These are phyloP conservation scores for Tholera decimalis DNA, from an alignment of 2,888 invertebrate species.

Conservation along the genomic window DNA sequence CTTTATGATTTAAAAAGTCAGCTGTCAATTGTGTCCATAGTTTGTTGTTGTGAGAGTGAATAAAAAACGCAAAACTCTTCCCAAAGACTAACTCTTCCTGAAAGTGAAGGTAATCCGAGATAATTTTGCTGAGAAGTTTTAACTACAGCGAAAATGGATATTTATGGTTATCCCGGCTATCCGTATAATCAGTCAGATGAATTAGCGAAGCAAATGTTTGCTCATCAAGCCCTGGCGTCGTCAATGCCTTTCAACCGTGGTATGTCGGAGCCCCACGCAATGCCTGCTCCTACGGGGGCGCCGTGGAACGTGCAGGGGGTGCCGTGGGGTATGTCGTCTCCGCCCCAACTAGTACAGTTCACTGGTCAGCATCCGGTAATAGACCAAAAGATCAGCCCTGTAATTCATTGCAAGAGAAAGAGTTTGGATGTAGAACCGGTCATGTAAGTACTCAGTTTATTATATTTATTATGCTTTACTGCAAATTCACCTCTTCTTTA, in stretches of 20 bases:
- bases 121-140: conserved; percentile 18
- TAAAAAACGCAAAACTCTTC: conserved; percentile 24
- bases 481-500: no score
- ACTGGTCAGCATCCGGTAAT: conserved; percentile 79
- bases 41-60: conserved; percentile 56
- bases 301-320: conserved; percentile 90
- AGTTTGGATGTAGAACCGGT: conserved; percentile 84
- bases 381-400: conserved; percentile 71
- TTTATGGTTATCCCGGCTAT: conserved; percentile 82
- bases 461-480: not conserved
- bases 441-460: conserved; percentile 84
- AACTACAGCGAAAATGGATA: conserved; percentile 76
- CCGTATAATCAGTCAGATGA: conserved; percentile 84
- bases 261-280: conserved; percentile 75
- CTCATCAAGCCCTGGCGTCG: conserved; percentile 81
- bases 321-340: conserved; percentile 88
- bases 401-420: conserved; percentile 86
- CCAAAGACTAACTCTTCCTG: conserved; percentile 27
- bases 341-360: conserved; percentile 87
- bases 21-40: conserved; percentile 53
- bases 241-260: conserved; percentile 71
- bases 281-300: conserved; percentile 85
- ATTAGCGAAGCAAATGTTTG: conserved; percentile 83
- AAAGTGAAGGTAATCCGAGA: conserved; percentile 29
- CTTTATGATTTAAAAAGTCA: conserved; percentile 44